Conservation (phyloP, 2,113 vertebrate genomes). For the Labeo catla region DNA sequence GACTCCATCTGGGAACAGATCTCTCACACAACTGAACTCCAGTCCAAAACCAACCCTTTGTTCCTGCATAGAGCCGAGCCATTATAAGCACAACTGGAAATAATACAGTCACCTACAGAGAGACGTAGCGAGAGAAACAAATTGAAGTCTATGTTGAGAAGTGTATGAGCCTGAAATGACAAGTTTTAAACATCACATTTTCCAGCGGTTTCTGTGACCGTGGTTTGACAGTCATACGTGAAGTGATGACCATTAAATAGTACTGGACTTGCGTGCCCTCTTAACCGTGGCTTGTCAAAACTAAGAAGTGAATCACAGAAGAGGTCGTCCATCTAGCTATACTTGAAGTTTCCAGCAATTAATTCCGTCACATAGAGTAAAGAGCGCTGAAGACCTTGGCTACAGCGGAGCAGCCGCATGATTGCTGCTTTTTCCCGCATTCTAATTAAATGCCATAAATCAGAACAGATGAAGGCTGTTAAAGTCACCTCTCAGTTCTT, state of each 20-base stretch:
- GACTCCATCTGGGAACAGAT: conserved; percentile 55
- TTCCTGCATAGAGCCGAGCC: conserved; percentile 21
- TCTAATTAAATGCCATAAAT: conserved; percentile 38
- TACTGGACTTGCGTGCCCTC: not conserved
- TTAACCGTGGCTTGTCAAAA: not conserved
- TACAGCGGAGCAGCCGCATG: not conserved
- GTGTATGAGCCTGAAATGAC: not conserved
- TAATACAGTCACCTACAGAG: not conserved
- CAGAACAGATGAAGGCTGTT: conserved; percentile 42
- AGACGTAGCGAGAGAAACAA: conserved; percentile 13
- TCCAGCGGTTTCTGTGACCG: conserved; percentile 10
- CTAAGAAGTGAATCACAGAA: not conserved
- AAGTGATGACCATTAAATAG: conserved; percentile 12
- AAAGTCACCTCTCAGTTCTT: conserved; percentile 23
- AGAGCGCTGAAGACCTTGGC: conserved; percentile 2
- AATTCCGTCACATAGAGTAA: conserved; percentile 25
- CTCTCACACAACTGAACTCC: conserved; percentile 32
- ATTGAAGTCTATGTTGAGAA: conserved; percentile 16
- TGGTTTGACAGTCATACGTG: not conserved
- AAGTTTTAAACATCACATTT: conserved; percentile 38
- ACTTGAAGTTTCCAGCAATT: conserved; percentile 27
- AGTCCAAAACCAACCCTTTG: conserved; percentile 55
- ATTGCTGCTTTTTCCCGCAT: conserved; percentile 9
- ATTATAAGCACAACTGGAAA: conserved; percentile 50
- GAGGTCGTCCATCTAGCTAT: not conserved